Evolutionary conservation across 2,888 invertebrate genomes (phyloP).

Genomic region (Strigamia maritima): DNA sequence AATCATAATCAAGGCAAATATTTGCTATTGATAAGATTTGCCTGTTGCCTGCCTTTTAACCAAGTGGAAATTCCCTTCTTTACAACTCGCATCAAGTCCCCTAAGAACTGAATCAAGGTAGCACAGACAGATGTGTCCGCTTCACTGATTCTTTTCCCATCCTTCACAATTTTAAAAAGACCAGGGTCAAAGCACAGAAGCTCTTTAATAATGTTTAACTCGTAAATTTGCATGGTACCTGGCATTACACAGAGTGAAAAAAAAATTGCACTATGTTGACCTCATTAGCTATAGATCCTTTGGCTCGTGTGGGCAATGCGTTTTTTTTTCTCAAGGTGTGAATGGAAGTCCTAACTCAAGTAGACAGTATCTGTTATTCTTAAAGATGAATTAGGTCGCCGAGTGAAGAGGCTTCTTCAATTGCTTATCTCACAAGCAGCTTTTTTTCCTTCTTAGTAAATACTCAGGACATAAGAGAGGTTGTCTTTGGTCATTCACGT

Average conservation of each 20-base stretch:
- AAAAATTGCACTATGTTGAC: conserved; percentile 34
- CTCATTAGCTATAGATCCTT: conserved; percentile 35
- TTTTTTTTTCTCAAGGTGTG: conserved; percentile 8
- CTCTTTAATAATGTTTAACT: conserved; percentile 34
- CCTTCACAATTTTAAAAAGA: conserved; percentile 27
- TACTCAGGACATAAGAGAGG: conserved; percentile 22
- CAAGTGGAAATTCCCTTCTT: conserved; percentile 11
- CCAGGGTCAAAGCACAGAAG: conserved; percentile 22
- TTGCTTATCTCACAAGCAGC: conserved; percentile 18
- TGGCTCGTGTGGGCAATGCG: conserved; percentile 37
- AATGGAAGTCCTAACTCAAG: conserved; percentile 19
- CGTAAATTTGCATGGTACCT: conserved; percentile 36
- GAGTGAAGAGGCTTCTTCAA: conserved; percentile 22
- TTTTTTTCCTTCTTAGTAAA: conserved; percentile 26
- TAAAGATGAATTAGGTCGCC: conserved; percentile 25
- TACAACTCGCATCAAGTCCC: not conserved
- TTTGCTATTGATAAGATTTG: conserved; percentile 22
- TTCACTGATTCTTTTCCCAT: conserved; percentile 25
- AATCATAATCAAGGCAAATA: conserved; percentile 38
- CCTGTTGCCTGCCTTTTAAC: conserved; percentile 24
- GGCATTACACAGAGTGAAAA: not conserved
- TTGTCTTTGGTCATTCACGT: conserved; percentile 32
- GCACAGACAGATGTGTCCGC: conserved; percentile 9
- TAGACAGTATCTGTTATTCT: conserved; percentile 28
- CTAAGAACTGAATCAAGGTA: conserved; percentile 17